Conservation (phyloP, 2,113 vertebrate species). For the Orycteropus afer region DNA sequence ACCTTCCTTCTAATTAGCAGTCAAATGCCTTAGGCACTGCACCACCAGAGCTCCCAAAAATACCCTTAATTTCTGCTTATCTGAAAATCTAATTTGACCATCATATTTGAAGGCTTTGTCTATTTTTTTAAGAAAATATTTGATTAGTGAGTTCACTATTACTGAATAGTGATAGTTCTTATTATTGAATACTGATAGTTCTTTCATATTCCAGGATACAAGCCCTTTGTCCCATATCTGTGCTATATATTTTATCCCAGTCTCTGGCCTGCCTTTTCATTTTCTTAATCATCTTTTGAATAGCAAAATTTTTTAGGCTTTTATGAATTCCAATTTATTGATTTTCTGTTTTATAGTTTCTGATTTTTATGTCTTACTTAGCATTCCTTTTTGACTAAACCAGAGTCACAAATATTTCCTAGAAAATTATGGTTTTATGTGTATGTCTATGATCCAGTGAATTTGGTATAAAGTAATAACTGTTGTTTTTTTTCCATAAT, state of each 20-base stretch:
- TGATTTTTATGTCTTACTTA: not conserved
- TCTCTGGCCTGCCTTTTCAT: not conserved
- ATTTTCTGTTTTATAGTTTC: not conserved
- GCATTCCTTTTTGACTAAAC: not conserved
- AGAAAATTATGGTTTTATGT: too few species aligned
- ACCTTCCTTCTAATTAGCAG: too few species aligned
- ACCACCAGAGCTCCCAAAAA: too few species aligned
- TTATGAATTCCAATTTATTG: not conserved
- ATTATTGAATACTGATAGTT: too few species aligned
- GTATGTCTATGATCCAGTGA: not conserved
- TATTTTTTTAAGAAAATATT: not conserved
- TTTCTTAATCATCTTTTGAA: conserved; percentile 1
- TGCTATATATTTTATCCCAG: not conserved
- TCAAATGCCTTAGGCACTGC: too few species aligned
- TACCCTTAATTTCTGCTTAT: too few species aligned
- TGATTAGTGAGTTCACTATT: not conserved
- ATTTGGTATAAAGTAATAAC: not conserved
- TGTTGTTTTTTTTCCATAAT: not conserved
- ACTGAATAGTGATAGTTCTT: not conserved
- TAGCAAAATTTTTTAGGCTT: not conserved
- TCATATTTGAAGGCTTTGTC: not conserved
- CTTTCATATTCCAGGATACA: not conserved
- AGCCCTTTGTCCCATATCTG: not conserved
- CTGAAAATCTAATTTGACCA: too few species aligned
- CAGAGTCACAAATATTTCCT: not conserved